A percentile compares a stretch with the other conserved stretches of the same genome.
Conservation (phyloP, 2,797 vertebrate genomes). For the Brachyalestes nurse region DNA sequence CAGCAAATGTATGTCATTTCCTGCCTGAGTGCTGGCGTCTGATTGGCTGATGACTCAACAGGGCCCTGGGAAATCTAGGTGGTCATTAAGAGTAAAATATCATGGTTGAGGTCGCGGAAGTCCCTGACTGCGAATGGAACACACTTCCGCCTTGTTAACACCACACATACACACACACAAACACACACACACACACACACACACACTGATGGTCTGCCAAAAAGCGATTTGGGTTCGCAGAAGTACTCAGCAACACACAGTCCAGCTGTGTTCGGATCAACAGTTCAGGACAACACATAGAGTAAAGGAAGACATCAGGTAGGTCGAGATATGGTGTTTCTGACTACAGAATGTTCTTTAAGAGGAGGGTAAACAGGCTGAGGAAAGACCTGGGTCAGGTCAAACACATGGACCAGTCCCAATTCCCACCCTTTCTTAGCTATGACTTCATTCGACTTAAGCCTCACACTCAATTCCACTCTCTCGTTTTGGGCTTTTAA, state of each 20-base stretch:
- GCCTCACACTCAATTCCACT: neutral
- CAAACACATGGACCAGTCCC: slow-evolving; percentile 2
- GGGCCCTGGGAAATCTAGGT: slow-evolving; percentile 57
- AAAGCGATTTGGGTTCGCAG: neutral
- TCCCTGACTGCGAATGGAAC: slow-evolving; percentile 8
- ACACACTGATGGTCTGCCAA: neutral
- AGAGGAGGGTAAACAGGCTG: neutral
- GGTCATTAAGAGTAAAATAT: slow-evolving; percentile 60
- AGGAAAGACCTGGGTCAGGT: slow-evolving; percentile 39
- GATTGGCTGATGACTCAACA: slow-evolving; percentile 67
- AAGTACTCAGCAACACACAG: neutral
- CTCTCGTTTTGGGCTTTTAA: neutral
- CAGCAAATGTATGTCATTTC: slow-evolving; percentile 73
- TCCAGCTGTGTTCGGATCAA: neutral
- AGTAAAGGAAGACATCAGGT: slow-evolving; percentile 1
- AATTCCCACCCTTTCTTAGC: neutral
- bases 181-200: too few relatives aligned
- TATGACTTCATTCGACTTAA: neutral
- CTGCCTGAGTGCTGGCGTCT: slow-evolving; percentile 60
- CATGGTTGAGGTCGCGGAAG: slow-evolving; percentile 41
- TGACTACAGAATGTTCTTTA: slow-evolving; percentile 21
- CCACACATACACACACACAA: neutral
- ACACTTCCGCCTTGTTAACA: slow-evolving; percentile 10
- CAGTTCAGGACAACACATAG: neutral
- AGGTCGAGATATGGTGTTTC: slow-evolving; percentile 24